phyloP scores from a whole-genome alignment of 2,888 invertebrate species.

The Helobdella robusta region DNA sequence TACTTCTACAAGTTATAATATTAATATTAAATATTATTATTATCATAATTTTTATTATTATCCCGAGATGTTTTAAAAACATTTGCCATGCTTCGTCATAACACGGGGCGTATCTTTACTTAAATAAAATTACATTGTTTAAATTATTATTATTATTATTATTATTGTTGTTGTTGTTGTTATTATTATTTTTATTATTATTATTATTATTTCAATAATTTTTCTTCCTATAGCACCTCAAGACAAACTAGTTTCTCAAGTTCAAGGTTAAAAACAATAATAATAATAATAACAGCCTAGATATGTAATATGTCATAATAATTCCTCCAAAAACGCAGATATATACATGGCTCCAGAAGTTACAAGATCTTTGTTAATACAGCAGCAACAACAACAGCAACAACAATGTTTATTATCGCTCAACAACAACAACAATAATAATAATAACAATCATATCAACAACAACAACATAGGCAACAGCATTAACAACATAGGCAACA shows the following conservation, averaged over 20 bases:
- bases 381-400: slow-evolving; percentile 22
- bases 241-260: slow-evolving; percentile 21
- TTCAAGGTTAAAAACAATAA: slow-evolving; percentile 11
- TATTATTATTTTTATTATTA: not conserved
- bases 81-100: too few species aligned
- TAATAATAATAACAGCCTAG: not conserved
- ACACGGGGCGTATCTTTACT: not conserved
- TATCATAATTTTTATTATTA: too few species aligned
- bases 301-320: not conserved
- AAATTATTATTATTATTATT: not conserved
- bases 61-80: too few species aligned
- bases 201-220: not conserved
- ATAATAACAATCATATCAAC: not conserved
- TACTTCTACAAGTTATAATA: not conserved
- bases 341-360: slow-evolving; percentile 21
- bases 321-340: slow-evolving; percentile 9
- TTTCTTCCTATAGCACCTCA: slow-evolving; percentile 14
- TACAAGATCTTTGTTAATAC: slow-evolving; percentile 12
- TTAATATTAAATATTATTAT: too few species aligned
- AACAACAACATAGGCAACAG: not conserved
- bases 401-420: slow-evolving; percentile 7
- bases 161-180: not conserved
- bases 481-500: too few species aligned
- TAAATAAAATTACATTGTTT: not conserved
- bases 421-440: slow-evolving; percentile 5